Evolutionary conservation across 2,888 invertebrate species (phyloP).

Genomic region (Pecten maximus): DNA sequence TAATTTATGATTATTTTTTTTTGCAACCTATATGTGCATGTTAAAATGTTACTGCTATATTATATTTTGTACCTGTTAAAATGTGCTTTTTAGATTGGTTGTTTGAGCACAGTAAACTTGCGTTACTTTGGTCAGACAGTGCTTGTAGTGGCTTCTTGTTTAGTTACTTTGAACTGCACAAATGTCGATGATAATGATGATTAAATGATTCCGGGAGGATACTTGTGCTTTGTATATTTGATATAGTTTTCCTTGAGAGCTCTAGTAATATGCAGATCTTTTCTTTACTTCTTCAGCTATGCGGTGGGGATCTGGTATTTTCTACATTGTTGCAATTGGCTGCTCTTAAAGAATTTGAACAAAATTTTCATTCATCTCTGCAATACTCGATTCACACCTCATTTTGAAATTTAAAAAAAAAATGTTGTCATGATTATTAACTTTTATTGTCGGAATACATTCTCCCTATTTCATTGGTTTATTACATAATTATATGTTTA

Average conservation of each 20-base stretch:
- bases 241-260: neutral
- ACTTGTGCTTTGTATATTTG: neutral
- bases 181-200: neutral
- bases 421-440: neutral
- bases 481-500: slow-evolving; percentile 12
- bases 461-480: slow-evolving; percentile 25
- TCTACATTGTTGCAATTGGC: neutral
- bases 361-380: neutral
- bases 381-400: neutral
- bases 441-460: neutral
- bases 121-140: slow-evolving; percentile 6
- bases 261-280: slow-evolving; percentile 13
- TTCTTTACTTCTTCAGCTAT: neutral
- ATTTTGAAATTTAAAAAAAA: neutral
- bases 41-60: slow-evolving; percentile 20
- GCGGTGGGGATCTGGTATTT: neutral
- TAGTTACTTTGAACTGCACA: slow-evolving; percentile 26
- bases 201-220: slow-evolving; percentile 18
- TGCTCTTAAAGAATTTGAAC: neutral
- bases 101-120: neutral
- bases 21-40: slow-evolving; percentile 22
- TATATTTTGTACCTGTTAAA: neutral
- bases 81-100: neutral
- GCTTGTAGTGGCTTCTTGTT: slow-evolving; percentile 10
- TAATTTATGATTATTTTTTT: neutral